Base-by-base conservation (phyloP, 1,140 invertebrate species). In the Heliconius hewitsoni region DNA sequence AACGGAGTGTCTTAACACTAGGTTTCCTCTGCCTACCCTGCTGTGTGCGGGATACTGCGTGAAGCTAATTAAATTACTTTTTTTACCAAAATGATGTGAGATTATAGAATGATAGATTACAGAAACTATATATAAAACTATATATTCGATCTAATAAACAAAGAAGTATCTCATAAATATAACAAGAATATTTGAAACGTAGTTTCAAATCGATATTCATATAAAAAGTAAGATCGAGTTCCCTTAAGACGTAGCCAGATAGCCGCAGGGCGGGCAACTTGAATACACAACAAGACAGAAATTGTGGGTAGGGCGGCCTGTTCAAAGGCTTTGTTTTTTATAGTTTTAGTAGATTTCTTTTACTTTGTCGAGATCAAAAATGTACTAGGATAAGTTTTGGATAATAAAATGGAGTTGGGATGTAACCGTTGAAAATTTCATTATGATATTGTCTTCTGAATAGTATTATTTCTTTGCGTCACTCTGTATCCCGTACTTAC, bases 231-330 rank as follows among this genome's bases (percentile, higher is more conserved):
- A 77, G 66, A 78, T 81, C 71, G 74, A 52, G 71, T 76, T 77
- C 79, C 74, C 82, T 39, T 74, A 77, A 80, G 82, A 81, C 75
- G 75, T 60, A 39, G 34, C 70, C 76, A 81, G 78, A 81, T 78
- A 72, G 79, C 79, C 82, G 76, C 50, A 81, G 80, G 82, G 80
- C 80, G 55, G 52, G 74, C 74, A 81, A 77, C 77, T 71, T 81
- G 80, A 83, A 83, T 83, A 79, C 78, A 83, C 81, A 83, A 81
- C 76, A 81, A 80, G 77, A 81, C 60, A 74, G 42, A 52, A 73
- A 60, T 60, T 60, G 34, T 57, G 74, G 72, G 71, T 52, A 77
- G 19, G 27, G 70, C n/a, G 60, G 39, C 23, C 27, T 19, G 60
- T 66, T 34, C 39, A 60, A 70, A 77, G 75, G 46, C 46, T 70